Conservation (phyloP, 2,113 vertebrate species). For the Actenoides hombroni region DNA sequence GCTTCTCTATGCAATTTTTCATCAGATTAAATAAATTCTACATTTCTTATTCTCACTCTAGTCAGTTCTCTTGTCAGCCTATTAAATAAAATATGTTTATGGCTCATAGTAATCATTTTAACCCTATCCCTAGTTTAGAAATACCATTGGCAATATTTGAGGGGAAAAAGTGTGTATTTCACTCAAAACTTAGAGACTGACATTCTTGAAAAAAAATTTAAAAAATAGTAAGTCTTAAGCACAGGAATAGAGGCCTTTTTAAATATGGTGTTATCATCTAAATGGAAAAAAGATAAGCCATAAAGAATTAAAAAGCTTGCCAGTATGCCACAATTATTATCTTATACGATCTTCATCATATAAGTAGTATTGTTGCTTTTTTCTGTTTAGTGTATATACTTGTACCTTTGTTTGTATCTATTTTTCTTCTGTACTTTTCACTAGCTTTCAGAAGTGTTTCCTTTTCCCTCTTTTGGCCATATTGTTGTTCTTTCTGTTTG, state of each 20-base stretch:
- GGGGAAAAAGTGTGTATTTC: background rate
- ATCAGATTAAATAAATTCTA: background rate
- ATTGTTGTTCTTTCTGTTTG: background rate
- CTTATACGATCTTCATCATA: background rate
- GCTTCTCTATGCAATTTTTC: background rate
- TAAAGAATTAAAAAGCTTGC: background rate
- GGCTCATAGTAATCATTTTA: background rate
- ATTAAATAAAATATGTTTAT: background rate
- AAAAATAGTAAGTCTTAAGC: background rate
- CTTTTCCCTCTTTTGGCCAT: background rate
- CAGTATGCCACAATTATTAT: background rate
- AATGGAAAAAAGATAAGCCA: background rate
- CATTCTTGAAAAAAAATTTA: background rate
- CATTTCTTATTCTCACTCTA: background rate
- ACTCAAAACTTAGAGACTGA: background rate
- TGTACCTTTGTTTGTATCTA: background rate
- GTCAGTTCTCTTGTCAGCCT: background rate
- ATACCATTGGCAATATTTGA: background rate
- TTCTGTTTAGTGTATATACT: background rate
- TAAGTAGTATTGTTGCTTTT: background rate
- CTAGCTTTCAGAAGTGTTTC: background rate
- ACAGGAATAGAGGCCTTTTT: background rate
- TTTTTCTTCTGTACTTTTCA: background rate
- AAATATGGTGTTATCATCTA: background rate
- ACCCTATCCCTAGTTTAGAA: background rate